Evolutionary conservation across 2,888 invertebrate genomes (phyloP).

Genomic region (Pyrochroa serraticornis): DNA sequence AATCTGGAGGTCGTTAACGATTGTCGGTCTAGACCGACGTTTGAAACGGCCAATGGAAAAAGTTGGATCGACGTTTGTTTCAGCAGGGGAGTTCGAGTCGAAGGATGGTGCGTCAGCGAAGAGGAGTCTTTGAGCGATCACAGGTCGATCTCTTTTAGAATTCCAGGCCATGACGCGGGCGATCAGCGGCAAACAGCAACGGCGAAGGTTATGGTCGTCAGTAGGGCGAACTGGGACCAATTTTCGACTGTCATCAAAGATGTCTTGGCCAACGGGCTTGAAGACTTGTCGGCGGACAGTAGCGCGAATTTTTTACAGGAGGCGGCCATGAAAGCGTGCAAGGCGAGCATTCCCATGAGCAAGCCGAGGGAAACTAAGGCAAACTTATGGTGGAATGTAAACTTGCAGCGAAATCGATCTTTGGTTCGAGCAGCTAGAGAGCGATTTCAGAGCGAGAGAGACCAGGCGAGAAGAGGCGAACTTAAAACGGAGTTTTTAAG

Average conservation of each 20-base stretch:
- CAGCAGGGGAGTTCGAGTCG: constrained; percentile 1
- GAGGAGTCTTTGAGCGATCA: constrained; percentile 34
- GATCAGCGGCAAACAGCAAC: too few species aligned
- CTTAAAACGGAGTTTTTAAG: neutral
- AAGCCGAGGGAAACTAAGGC: neutral
- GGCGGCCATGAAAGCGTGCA: constrained; percentile 12
- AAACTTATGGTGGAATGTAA: constrained; percentile 9
- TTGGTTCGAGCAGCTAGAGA: neutral
- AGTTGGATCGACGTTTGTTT: too few species aligned
- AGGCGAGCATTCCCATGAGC: neutral
- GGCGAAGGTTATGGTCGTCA: neutral
- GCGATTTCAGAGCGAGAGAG: constrained; percentile 3
- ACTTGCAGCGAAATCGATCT: neutral
- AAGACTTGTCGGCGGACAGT: constrained; percentile 1
- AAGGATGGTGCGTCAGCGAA: constrained; percentile 20
- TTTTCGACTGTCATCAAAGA: neutral
- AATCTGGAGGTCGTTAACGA: too few species aligned
- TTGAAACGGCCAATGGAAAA: too few species aligned
- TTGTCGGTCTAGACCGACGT: too few species aligned
- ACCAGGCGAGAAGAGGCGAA: neutral
- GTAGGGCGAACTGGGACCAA: neutral
- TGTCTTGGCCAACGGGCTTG: neutral
- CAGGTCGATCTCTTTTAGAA: constrained; percentile 5
- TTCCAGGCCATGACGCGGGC: too few species aligned
- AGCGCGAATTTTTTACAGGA: constrained; percentile 1